Evolutionary conservation across 1,140 invertebrate genomes (phyloP).

Genomic region (Drosophila triauraria): DNA sequence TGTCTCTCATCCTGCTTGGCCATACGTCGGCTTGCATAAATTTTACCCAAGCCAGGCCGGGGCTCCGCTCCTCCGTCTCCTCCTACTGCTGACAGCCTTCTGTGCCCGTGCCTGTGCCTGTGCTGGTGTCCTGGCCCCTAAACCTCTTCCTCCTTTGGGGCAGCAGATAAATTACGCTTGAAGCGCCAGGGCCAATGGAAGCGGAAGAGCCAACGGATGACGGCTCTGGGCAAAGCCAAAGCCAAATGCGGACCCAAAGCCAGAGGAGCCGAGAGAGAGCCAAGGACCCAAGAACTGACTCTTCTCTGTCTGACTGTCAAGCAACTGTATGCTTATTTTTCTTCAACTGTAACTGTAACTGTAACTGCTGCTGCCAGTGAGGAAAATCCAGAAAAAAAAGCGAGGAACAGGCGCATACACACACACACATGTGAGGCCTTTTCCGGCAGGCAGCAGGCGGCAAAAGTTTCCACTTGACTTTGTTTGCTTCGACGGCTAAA

Average conservation of each 20-base stretch:
- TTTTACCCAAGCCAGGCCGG: conserved; percentile 31
- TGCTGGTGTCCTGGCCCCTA: neutral
- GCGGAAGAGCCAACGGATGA: conserved; percentile 71
- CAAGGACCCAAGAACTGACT: conserved; percentile 26
- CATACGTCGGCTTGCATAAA: conserved; percentile 78
- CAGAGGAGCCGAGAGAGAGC: conserved; percentile 33
- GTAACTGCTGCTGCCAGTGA: conserved; percentile 16
- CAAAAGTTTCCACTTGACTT: conserved; percentile 45
- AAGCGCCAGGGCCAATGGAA: conserved; percentile 59
- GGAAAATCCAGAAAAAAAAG: conserved; percentile 11
- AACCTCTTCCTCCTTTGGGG: conserved; percentile 17
- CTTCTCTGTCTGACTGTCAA: conserved; percentile 59
- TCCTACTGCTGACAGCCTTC: conserved; percentile 45
- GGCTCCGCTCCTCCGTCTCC: conserved; percentile 18
- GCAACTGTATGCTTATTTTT: conserved; percentile 73
- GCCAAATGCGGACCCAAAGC: conserved; percentile 27
- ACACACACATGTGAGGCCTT: conserved; percentile 7
- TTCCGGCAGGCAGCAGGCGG: conserved; percentile 51
- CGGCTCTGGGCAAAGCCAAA: conserved; percentile 47
- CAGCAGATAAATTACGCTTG: conserved; percentile 77
- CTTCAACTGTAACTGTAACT: conserved; percentile 59
- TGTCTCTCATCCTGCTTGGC: conserved; percentile 44
- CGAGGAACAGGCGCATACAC: neutral
- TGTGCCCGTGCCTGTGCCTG: conserved; percentile 3
- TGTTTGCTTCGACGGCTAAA: conserved; percentile 1